Conservation (phyloP, 2,888 invertebrate genomes). For the Eristalis tenax region DNA sequence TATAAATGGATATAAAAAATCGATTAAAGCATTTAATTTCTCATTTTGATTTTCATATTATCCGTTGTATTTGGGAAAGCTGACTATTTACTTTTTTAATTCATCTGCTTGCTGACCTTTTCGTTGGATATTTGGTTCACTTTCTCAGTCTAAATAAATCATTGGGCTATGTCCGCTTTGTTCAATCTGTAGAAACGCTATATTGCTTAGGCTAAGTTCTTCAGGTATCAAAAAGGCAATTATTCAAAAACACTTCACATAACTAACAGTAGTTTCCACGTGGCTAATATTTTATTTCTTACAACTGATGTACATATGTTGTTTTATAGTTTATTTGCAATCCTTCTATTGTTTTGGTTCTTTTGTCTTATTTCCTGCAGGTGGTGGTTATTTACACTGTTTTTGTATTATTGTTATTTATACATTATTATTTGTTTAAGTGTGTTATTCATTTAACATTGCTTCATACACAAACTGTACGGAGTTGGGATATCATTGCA, state of each 20-base stretch:
- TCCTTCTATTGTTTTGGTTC: conserved; percentile 21
- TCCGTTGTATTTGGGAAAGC: conserved; percentile 65
- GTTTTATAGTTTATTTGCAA: conserved; percentile 48
- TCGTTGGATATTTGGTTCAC: conserved; percentile 35
- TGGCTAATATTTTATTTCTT: conserved; percentile 55
- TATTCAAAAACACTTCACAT: conserved; percentile 46
- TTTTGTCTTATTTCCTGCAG: conserved; percentile 35
- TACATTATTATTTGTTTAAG: not conserved
- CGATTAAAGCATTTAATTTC: conserved; percentile 50
- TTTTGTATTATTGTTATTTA: conserved; percentile 15
- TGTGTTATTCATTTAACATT: conserved; percentile 47
- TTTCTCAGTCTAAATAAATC: conserved; percentile 49
- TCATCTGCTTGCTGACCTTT: conserved; percentile 50
- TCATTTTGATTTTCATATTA: conserved; percentile 68
- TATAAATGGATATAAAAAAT: conserved; percentile 58
- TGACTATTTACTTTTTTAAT: conserved; percentile 67
- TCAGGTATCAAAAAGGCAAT: conserved; percentile 27
- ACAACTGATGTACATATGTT: conserved; percentile 31
- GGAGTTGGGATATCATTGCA: not conserved
- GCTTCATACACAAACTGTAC: not conserved
- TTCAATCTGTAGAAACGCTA: conserved; percentile 60
- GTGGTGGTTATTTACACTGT: conserved; percentile 54
- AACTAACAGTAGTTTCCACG: conserved; percentile 49
- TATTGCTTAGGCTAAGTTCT: conserved; percentile 51
- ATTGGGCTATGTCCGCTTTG: conserved; percentile 42